Conservation (phyloP, 2,888 invertebrate species). For the Linnaemya tessellans region DNA sequence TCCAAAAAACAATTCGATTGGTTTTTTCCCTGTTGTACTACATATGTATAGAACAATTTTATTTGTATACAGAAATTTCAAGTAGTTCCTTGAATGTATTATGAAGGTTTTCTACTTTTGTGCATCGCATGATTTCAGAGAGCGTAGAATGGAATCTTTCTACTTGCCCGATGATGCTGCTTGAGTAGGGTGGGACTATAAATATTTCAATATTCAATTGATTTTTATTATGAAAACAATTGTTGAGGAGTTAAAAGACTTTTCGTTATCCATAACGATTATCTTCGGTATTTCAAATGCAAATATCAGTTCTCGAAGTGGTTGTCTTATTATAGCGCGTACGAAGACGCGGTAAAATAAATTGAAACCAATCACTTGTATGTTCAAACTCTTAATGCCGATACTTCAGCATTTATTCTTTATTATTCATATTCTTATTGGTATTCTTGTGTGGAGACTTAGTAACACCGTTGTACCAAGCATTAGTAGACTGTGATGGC, state of each 20-base stretch:
- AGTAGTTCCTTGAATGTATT: constrained; percentile 5
- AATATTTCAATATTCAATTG: constrained; percentile 18
- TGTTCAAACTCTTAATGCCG: no score
- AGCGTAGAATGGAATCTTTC: constrained; percentile 23
- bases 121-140: constrained; percentile 1
- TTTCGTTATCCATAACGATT: constrained; percentile 37
- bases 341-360: no score
- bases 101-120: not conserved
- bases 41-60: constrained; percentile 1
- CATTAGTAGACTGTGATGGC: no score
- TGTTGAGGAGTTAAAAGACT: constrained; percentile 1
- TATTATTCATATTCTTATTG: no score
- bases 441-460: no score
- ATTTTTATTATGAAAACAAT: constrained; percentile 27
- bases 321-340: constrained; percentile 6
- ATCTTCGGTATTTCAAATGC: not conserved
- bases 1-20: constrained; percentile 15
- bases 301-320: constrained; percentile 4
- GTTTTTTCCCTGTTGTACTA: no score
- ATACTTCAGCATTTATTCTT: no score
- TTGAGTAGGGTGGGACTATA: constrained; percentile 18
- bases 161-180: constrained; percentile 14
- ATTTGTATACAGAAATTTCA: constrained; percentile 11
- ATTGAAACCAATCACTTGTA: no score
- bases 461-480: no score